Evolutionary conservation across 2,888 invertebrate genomes (phyloP).

Genomic region (Drosophila setosimentum): DNA sequence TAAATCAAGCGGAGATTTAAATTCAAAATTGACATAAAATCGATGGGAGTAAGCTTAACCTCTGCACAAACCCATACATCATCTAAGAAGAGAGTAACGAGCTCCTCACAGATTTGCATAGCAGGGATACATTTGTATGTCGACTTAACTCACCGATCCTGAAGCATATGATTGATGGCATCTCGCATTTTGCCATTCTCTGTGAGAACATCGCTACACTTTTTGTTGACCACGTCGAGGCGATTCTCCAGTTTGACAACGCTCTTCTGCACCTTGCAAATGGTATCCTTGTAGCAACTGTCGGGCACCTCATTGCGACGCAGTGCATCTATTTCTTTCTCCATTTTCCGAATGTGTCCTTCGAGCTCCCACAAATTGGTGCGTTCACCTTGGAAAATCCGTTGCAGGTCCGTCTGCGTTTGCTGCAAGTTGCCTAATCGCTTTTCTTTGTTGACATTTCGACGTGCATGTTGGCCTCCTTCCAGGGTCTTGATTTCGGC

Average conservation of each 20-base stretch:
- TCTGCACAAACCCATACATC: not conserved
- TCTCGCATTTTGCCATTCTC: slow-evolving; percentile 90
- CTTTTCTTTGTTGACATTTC: slow-evolving; percentile 79
- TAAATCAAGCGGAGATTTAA: slow-evolving; percentile 62
- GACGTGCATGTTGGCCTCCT: slow-evolving; percentile 83
- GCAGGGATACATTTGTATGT: not conserved
- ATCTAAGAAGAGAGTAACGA: not conserved
- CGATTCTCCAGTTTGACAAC: slow-evolving; percentile 90
- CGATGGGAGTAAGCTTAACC: not conserved
- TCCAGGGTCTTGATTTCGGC: slow-evolving; percentile 80
- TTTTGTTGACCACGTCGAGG: slow-evolving; percentile 90
- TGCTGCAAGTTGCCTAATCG: slow-evolving; percentile 71
- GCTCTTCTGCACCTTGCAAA: slow-evolving; percentile 85
- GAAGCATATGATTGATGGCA: slow-evolving; percentile 92
- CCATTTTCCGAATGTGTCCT: slow-evolving; percentile 86
- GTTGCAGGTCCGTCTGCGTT: slow-evolving; percentile 74
- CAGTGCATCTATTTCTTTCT: slow-evolving; percentile 83
- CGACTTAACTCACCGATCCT: slow-evolving; percentile 88
- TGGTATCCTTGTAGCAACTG: slow-evolving; percentile 85
- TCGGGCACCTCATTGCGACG: slow-evolving; percentile 86
- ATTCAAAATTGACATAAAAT: not conserved
- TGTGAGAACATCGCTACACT: slow-evolving; percentile 90
- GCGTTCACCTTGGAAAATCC: slow-evolving; percentile 78
- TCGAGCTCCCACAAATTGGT: slow-evolving; percentile 86
- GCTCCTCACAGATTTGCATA: not conserved